Evolutionary conservation across 2,888 invertebrate genomes (phyloP).

Genomic region (Hanleya hanleyi): DNA sequence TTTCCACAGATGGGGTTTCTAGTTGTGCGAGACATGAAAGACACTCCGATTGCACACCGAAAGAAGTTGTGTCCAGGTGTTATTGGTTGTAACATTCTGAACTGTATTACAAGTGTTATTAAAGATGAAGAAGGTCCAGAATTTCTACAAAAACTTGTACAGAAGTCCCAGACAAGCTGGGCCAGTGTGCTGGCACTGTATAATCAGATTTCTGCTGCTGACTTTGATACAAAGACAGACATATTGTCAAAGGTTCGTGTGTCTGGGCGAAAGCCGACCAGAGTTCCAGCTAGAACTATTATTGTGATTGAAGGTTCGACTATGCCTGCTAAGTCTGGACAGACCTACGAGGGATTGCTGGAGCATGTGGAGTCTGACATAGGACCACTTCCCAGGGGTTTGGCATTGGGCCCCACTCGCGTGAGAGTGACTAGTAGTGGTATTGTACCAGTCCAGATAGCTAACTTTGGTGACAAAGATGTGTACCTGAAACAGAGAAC

Average conservation of each 20-base stretch:
- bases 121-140: background rate
- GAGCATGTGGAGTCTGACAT: background rate
- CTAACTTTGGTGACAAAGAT: slow-evolving; percentile 14
- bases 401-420: background rate
- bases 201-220: no score
- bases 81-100: slow-evolving; percentile 29
- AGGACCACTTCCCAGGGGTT: background rate
- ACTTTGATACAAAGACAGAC: background rate
- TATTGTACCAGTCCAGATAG: background rate
- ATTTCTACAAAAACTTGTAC: no score
- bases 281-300: background rate
- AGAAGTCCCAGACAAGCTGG: no score
- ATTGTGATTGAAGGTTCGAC: background rate
- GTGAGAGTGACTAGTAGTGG: background rate
- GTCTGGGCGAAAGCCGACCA: background rate
- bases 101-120: background rate
- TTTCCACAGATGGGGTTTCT: slow-evolving; percentile 22
- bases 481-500: background rate
- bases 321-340: background rate
- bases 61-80: slow-evolving; percentile 21
- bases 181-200: no score
- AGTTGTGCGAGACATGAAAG: slow-evolving; percentile 17
- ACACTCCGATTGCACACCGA: background rate
- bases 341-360: background rate
- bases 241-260: background rate